Percentiles rank a stretch among this genome's conserved stretches.
Conservation (phyloP, 1,140 invertebrate genomes). For the Drosophila sucinea region DNA sequence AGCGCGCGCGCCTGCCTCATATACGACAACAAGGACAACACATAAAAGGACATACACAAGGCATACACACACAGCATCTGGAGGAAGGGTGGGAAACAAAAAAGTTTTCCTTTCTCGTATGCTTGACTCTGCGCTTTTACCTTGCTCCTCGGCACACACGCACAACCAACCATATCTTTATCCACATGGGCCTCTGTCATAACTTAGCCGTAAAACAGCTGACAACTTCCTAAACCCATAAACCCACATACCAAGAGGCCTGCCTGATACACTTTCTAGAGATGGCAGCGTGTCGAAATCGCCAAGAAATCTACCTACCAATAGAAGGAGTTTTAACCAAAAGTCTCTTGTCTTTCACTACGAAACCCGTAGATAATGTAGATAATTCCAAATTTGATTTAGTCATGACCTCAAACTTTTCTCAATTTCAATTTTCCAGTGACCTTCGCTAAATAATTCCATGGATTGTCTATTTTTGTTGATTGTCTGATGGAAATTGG, state of each 20-base stretch:
- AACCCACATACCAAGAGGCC: conserved; percentile 11
- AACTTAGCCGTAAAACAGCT: conserved; percentile 77
- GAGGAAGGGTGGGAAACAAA: conserved; percentile 13
- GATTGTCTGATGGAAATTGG: no score
- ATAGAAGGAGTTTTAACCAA: no score
- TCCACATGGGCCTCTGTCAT: conserved; percentile 71
- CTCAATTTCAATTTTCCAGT: no score
- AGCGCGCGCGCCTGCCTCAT: conserved; percentile 48
- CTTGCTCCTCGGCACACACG: background rate
- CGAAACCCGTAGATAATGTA: no score
- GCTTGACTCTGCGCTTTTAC: conserved; percentile 27
- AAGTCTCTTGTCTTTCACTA: no score
- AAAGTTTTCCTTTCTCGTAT: conserved; percentile 50
- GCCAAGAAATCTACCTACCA: background rate
- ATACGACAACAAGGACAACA: conserved; percentile 59
- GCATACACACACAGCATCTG: conserved; percentile 40
- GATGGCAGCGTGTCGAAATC: background rate
- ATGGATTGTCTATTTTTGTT: no score
- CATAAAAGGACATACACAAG: conserved; percentile 41
- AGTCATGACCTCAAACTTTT: no score
- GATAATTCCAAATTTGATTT: no score
- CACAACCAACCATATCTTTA: conserved; percentile 28
- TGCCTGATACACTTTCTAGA: background rate
- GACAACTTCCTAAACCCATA: conserved; percentile 46
- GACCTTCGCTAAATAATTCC: no score